These are phyloP conservation scores for Acipenser oxyrinchus DNA, from an alignment of 2,797 vertebrate genomes.

Conservation along the genomic window DNA sequence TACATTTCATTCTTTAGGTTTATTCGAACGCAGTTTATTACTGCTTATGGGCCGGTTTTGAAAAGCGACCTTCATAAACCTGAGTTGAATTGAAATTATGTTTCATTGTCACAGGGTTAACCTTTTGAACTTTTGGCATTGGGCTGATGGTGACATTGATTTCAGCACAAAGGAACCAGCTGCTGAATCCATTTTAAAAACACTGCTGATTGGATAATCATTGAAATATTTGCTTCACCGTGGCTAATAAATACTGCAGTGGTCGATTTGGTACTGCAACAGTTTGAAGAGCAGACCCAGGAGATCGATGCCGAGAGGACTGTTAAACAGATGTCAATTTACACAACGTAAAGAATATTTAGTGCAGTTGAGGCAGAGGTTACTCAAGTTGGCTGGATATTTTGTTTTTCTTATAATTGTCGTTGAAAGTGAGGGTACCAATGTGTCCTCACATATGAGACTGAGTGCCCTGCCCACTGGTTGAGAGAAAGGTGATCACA, in stretches of 20 bases:
- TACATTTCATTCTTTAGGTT: no score
- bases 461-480: no score
- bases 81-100: neutral
- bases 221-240: conserved; percentile 48
- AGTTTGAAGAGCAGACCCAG: conserved; percentile 43
- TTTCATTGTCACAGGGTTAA: neutral
- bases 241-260: conserved; percentile 39
- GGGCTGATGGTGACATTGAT: conserved; percentile 28
- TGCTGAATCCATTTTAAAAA: conserved; percentile 13
- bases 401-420: neutral
- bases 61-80: no score
- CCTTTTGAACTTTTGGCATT: conserved; percentile 14
- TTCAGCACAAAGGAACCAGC: conserved; percentile 20
- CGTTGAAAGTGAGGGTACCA: neutral
- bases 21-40: no score
- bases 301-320: conserved; percentile 40
- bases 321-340: neutral
- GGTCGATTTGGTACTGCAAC: conserved; percentile 25
- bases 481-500: no score
- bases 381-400: neutral
- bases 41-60: no score
- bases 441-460: no score
- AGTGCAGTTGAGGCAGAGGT: neutral
- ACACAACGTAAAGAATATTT: neutral
- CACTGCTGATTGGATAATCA: conserved; percentile 38